phyloP scores from a whole-genome alignment of 2,797 vertebrate genomes.

The Cryptoblepharus egeriae region DNA sequence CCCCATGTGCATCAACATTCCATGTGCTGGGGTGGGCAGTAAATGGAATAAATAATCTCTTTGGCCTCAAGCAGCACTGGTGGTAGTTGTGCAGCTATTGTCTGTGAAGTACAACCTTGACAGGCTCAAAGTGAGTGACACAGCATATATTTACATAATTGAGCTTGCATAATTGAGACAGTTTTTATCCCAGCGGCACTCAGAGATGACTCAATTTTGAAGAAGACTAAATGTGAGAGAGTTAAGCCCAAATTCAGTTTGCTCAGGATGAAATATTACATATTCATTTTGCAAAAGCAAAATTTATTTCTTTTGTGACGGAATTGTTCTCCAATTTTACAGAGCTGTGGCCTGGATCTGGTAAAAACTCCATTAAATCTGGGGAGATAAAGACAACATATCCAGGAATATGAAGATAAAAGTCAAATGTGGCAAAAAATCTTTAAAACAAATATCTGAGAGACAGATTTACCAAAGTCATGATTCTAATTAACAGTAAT shows the following conservation, averaged over 20 bases:
- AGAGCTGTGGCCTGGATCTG: background rate
- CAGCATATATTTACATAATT: constrained; percentile 62
- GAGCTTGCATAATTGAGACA: constrained; percentile 41
- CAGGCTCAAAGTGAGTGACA: constrained; percentile 32
- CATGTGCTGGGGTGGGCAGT: constrained; percentile 24
- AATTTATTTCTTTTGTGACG: background rate
- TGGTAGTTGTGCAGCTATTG: constrained; percentile 28
- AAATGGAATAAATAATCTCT: constrained; percentile 43
- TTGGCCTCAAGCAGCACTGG: constrained; percentile 24
- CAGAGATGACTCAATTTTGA: constrained; percentile 42
- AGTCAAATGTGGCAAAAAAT: background rate
- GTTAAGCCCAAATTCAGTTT: background rate
- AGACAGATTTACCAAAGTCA: background rate
- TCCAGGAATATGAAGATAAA: background rate
- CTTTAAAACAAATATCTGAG: background rate
- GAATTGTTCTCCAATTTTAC: background rate
- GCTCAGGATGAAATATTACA: background rate
- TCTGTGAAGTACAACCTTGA: constrained; percentile 46
- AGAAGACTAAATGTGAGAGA: constrained; percentile 39
- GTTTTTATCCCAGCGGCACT: constrained; percentile 61
- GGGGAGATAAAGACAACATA: background rate
- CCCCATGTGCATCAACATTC: no score
- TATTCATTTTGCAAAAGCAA: background rate
- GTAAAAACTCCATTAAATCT: background rate
- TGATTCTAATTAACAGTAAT: background rate